phyloP scores from a whole-genome alignment of 2,113 vertebrate species.

The Callipepla squamata region DNA sequence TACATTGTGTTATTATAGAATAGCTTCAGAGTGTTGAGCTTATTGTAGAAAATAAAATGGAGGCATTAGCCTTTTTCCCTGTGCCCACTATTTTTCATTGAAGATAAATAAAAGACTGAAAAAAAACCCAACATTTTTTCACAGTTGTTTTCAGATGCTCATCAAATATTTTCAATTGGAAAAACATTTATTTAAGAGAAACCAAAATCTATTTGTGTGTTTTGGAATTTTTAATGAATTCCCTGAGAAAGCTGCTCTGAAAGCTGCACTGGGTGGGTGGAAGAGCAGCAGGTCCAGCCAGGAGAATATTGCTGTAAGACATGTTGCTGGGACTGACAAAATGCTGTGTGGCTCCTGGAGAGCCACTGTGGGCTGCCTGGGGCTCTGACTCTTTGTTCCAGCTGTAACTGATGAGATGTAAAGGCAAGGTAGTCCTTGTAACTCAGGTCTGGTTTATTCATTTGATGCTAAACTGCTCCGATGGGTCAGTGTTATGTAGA shows the following conservation, averaged over 20 bases:
- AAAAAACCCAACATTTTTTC: neutral
- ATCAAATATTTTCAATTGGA: neutral
- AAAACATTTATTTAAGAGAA: neutral
- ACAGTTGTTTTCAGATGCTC: neutral
- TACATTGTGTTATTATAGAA: neutral
- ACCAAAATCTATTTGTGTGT: neutral
- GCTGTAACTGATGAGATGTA: neutral
- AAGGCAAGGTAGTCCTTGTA: constrained; percentile 9
- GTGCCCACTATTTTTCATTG: neutral
- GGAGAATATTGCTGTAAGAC: neutral
- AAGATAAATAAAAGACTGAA: neutral
- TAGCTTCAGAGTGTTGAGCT: neutral
- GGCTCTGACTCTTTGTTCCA: neutral
- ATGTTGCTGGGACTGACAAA: neutral
- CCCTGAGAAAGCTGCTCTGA: neutral
- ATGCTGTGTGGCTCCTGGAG: neutral
- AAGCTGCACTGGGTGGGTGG: neutral
- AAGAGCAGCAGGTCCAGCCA: neutral
- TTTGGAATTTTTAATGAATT: neutral
- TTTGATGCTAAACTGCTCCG: neutral
- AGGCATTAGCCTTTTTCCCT: neutral
- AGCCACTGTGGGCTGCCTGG: neutral
- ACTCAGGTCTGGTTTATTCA: constrained; percentile 7
- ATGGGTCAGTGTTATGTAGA: neutral
- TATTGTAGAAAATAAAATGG: neutral